Evolutionary conservation across 2,888 invertebrate genomes (phyloP), one percentile per base, ranked within the genome.

Genomic region (Lepetodrilus schrolli): DNA sequence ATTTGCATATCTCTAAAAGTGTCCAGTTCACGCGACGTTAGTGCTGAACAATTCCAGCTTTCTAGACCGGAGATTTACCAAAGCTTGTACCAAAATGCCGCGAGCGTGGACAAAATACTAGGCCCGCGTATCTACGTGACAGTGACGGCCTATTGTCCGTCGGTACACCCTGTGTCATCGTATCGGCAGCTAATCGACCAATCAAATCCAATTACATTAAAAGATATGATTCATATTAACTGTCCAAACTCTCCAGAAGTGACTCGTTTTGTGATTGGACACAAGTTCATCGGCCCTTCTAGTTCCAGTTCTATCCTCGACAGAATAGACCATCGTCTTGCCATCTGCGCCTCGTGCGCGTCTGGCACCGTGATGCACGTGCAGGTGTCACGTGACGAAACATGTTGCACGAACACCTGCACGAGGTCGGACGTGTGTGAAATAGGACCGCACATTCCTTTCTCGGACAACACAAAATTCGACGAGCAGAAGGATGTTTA

Each of bases 201-300:
- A 47, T 58, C 51, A 58, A 38, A 72, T 47, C 51, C 66, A 26
- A 47, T 34, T 20, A 47, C 26, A 13, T 23, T 72, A 66, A 30
- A 66, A 47, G 66, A 58, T 48, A 72, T 73, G 17, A 76, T 80
- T 49, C 74, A 77, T 66, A 77, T 80, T 47, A 77, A 78, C 71
- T 80, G 80, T 71, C 66, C 72, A 0, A 74, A 72, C 8, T 78
- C 76, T 69, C 80, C 80, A 43, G 80, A 80, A 70, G 76, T 80
- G 51, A 80, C 80, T 21, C 76, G 74, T 23, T 74, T 78, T 37
- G 77, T 72, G 43, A 70, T 80, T 21, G 76, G 77, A 20, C 80
- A 80, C 47, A 73, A 77, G 1, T 68, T 65, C 8, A 72, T 71
- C 10, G 74, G 75, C 17, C 50, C 49, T 36, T 50, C 69, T n/a